A percentile compares a stretch with the other conserved stretches of the same genome.
phyloP scores from a whole-genome alignment of 2,888 invertebrate genomes.

The Pollenia angustigena region DNA sequence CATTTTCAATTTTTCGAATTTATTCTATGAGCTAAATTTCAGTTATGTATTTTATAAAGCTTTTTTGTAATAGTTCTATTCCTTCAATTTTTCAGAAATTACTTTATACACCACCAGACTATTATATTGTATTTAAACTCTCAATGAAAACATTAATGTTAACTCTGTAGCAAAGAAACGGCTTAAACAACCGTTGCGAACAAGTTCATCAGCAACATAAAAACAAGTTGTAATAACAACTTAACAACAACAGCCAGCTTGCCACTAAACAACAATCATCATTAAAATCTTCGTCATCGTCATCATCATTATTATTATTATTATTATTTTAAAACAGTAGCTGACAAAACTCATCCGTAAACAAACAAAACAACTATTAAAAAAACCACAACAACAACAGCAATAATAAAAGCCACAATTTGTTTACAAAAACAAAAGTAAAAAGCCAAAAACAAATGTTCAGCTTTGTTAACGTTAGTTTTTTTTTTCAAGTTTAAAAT shows the following conservation, averaged over 20 bases:
- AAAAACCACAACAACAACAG: not conserved
- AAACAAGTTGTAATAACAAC: constrained; percentile 35
- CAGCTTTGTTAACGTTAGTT: constrained; percentile 21
- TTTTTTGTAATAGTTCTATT: too few species aligned
- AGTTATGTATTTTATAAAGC: too few species aligned
- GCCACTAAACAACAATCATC: not conserved
- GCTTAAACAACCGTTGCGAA: constrained; percentile 27
- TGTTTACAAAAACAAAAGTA: constrained; percentile 22
- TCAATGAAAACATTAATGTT: constrained; percentile 19
- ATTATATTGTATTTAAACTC: too few species aligned
- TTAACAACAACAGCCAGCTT: not conserved
- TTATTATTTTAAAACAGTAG: constrained; percentile 52
- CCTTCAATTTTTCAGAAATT: too few species aligned
- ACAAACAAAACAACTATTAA: constrained; percentile 33
- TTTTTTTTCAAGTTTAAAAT: constrained; percentile 57
- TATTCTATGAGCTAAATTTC: too few species aligned
- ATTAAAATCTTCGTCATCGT: not conserved
- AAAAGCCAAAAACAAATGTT: constrained; percentile 27
- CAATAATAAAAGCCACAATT: constrained; percentile 4
- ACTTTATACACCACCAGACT: too few species aligned
- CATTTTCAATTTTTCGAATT: too few species aligned
- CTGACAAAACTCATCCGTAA: constrained; percentile 56
- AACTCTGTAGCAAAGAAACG: not conserved
- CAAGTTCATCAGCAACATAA: constrained; percentile 41
- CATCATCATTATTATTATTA: not conserved